These are phyloP conservation scores for Pyxicephalus adspersus DNA, from an alignment of 2,113 vertebrate genomes.

Conservation along the genomic window DNA sequence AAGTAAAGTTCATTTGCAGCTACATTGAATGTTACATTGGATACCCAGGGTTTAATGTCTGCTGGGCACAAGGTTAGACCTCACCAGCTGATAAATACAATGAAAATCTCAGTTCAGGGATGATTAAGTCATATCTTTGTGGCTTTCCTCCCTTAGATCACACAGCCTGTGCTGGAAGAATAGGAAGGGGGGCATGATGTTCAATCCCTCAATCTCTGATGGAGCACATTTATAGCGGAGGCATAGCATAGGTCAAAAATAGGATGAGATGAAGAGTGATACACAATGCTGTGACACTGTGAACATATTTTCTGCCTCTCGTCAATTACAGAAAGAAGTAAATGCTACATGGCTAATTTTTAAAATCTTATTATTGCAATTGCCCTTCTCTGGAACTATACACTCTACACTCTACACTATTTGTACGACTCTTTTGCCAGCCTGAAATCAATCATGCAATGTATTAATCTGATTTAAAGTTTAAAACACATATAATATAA, in stretches of 20 bases:
- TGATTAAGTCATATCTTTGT: conserved; percentile 37
- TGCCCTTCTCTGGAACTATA: not conserved
- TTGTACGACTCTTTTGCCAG: too few relatives aligned
- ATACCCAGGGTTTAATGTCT: conserved; percentile 1
- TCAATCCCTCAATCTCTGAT: conserved; percentile 6
- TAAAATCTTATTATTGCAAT: not conserved
- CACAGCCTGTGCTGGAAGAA: not conserved
- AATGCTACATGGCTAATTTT: conserved; percentile 7
- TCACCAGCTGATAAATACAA: conserved; percentile 38
- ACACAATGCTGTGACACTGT: conserved; percentile 7
- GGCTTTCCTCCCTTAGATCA: conserved; percentile 37
- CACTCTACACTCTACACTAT: not conserved
- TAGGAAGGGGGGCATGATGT: not conserved
- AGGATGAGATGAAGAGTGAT: conserved; percentile 8
- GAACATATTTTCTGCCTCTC: not conserved
- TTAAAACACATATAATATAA: too few relatives aligned
- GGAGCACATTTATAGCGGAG: conserved; percentile 8
- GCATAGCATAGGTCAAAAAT: conserved; percentile 11
- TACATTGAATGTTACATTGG: conserved; percentile 4
- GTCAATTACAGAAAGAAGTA: not conserved
- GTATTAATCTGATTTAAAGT: too few relatives aligned
- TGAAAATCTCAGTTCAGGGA: conserved; percentile 34
- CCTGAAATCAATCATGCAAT: too few relatives aligned
- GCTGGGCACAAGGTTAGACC: conserved; percentile 14
- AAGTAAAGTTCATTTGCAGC: conserved; percentile 1